A percentile compares a stretch with the other conserved stretches of the same genome.
Conservation (phyloP, 2,888 invertebrate species). For the Sphaerophoria rueppellii region DNA sequence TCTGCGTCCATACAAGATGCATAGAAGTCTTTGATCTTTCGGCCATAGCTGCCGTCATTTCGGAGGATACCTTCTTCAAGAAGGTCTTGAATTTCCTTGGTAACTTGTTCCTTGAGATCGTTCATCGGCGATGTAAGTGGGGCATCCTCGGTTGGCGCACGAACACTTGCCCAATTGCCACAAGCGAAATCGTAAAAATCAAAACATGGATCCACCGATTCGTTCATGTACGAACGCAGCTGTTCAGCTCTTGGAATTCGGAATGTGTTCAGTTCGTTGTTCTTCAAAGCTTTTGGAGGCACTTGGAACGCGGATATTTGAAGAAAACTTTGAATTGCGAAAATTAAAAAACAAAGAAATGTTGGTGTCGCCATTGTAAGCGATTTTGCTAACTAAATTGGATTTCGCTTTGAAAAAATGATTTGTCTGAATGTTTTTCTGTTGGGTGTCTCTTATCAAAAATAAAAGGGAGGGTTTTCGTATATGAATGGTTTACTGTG, state of each 20-base stretch:
- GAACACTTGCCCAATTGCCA: conserved; percentile 77
- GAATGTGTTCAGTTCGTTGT: conserved; percentile 41
- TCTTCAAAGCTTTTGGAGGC: conserved; percentile 34
- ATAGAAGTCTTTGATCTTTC: conserved; percentile 78
- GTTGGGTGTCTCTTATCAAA: conserved; percentile 31
- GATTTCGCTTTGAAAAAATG: conserved; percentile 18
- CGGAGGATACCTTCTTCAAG: conserved; percentile 64
- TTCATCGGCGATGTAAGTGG: conserved; percentile 77
- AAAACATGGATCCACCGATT: conserved; percentile 77
- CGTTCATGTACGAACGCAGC: conserved; percentile 77
- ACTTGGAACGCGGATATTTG: conserved; percentile 46
- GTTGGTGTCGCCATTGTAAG: conserved; percentile 44
- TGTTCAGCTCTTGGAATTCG: conserved; percentile 76
- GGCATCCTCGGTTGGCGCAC: conserved; percentile 75
- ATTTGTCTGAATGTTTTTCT: background rate
- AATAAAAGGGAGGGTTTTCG: too few relatives aligned
- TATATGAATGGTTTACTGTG: too few relatives aligned
- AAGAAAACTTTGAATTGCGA: conserved; percentile 16
- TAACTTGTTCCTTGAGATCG: conserved; percentile 74
- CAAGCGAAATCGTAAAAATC: conserved; percentile 80
- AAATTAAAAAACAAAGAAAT: conserved; percentile 18
- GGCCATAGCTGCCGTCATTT: conserved; percentile 74
- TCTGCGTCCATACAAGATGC: conserved; percentile 76
- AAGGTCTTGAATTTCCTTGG: conserved; percentile 75
- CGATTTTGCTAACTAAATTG: conserved; percentile 45